These are phyloP conservation scores for Elgaria multicarinata DNA, from an alignment of 2,113 vertebrate species.

Conservation along the genomic window DNA sequence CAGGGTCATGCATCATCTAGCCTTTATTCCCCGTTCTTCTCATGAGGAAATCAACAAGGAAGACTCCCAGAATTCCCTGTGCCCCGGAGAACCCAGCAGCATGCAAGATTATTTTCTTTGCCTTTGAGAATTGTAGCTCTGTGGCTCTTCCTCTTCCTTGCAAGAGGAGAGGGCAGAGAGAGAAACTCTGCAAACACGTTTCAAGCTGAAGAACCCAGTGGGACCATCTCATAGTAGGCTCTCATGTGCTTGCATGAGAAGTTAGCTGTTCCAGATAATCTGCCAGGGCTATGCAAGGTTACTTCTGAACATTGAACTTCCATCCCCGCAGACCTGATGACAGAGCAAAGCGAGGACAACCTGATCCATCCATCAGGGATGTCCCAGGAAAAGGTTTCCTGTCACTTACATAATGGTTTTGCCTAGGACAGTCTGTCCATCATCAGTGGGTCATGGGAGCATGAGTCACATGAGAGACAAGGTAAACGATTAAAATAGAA, in stretches of 20 bases:
- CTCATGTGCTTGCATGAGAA: neutral
- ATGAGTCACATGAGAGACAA: neutral
- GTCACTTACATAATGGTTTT: no score
- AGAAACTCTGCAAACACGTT: neutral
- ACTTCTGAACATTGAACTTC: neutral
- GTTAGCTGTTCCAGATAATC: neutral
- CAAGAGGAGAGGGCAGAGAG: neutral
- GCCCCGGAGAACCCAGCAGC: neutral
- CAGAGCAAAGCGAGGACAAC: neutral
- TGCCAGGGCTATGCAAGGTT: neutral
- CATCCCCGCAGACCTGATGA: neutral
- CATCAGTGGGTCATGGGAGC: neutral
- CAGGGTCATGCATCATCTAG: neutral
- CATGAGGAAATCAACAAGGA: neutral
- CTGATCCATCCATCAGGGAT: neutral
- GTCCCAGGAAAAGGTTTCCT: neutral
- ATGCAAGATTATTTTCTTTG: neutral
- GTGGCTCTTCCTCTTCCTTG: neutral
- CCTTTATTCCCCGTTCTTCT: neutral
- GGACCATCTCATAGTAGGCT: neutral
- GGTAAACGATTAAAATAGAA: neutral
- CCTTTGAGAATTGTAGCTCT: neutral
- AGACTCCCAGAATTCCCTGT: neutral
- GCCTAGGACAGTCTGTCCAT: neutral
- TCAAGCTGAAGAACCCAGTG: neutral